phyloP scores from a whole-genome alignment of 2,888 invertebrate genomes.

The Macaria liturata region DNA sequence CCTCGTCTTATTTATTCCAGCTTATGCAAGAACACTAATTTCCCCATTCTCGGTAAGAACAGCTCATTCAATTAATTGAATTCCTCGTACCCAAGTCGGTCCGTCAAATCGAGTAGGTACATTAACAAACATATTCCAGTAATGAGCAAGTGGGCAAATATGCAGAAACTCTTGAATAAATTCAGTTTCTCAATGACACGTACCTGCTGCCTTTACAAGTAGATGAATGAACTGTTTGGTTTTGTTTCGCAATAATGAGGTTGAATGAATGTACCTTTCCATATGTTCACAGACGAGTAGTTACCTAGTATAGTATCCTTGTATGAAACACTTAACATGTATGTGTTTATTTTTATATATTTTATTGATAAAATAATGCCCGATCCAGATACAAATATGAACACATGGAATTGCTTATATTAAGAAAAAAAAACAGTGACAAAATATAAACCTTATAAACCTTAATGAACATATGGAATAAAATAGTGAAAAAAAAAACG shows the following conservation, averaged over 20 bases:
- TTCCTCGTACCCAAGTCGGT: conserved; percentile 45
- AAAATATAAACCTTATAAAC: no score
- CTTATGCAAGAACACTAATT: conserved; percentile 42
- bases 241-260: conserved; percentile 14
- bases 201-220: conserved; percentile 6
- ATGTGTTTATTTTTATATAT: no score
- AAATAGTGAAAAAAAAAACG: no score
- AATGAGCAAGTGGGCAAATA: conserved; percentile 17
- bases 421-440: no score
- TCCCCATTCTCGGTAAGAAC: conserved; percentile 49
- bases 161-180: conserved; percentile 20
- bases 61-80: conserved; percentile 50
- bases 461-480: no score
- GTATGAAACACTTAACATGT: no score
- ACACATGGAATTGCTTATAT: no score
- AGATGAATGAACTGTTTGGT: conserved; percentile 12
- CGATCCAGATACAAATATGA: no score
- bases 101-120: conserved; percentile 4
- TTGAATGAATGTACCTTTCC: conserved; percentile 10
- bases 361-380: no score
- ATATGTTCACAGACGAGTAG: neutral
- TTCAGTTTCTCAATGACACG: conserved; percentile 18
- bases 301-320: neutral
- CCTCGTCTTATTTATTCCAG: conserved; percentile 4
- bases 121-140: conserved; percentile 9